These are phyloP conservation scores for Sceloporus undulatus DNA, from an alignment of 2,113 vertebrate genomes.

Conservation along the genomic window DNA sequence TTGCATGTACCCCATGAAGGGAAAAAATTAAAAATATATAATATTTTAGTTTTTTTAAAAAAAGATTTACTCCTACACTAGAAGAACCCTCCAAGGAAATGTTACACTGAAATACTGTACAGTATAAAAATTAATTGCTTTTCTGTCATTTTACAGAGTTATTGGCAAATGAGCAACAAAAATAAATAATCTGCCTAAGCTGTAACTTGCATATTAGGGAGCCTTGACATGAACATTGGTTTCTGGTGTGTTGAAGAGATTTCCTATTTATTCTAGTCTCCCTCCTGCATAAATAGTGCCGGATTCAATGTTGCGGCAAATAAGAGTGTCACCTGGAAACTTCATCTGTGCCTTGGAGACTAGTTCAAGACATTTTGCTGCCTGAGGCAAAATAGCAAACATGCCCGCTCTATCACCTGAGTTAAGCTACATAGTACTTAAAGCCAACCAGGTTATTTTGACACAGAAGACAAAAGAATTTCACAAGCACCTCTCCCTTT, in stretches of 20 bases:
- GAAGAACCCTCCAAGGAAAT: constrained; percentile 57
- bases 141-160: constrained; percentile 52
- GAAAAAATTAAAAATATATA: constrained; percentile 17
- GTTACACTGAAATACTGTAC: constrained; percentile 55
- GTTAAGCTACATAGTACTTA: not conserved
- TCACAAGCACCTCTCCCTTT: not conserved
- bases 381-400: not conserved
- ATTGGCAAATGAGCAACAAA: constrained; percentile 58
- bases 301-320: not conserved
- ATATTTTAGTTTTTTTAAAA: constrained; percentile 51
- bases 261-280: constrained; percentile 14
- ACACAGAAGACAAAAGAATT: not conserved
- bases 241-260: constrained; percentile 31
- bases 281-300: not conserved
- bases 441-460: not conserved
- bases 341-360: not conserved
- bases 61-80: constrained; percentile 54
- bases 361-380: not conserved
- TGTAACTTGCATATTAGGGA: not conserved
- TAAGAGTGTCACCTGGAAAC: not conserved
- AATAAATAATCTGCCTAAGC: constrained; percentile 37
- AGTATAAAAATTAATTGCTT: constrained; percentile 66
- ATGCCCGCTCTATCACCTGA: not conserved
- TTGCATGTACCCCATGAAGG: constrained; percentile 63
- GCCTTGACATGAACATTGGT: not conserved